A percentile compares a stretch with the other conserved stretches of the same genome.
phyloP scores from a whole-genome alignment of 2,888 invertebrate species.

The Diploptera punctata region DNA sequence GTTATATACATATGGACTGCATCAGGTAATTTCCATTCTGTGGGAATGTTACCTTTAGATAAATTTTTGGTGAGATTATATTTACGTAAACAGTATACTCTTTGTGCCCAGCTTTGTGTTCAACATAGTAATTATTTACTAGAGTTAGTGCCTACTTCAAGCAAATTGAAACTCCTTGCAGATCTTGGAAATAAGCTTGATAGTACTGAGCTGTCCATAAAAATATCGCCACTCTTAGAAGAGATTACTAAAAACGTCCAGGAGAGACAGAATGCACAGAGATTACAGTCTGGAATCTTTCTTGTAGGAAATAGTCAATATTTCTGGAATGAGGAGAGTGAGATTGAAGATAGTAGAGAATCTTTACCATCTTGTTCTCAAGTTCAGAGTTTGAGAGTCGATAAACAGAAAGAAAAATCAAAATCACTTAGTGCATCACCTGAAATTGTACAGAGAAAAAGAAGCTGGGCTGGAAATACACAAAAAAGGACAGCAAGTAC shows the following conservation, averaged over 20 bases:
- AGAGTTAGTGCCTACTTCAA: constrained; percentile 50
- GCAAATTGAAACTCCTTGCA: constrained; percentile 37
- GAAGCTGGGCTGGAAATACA: not conserved
- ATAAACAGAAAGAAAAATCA: constrained; percentile 32
- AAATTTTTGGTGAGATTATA: constrained; percentile 67
- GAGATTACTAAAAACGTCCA: constrained; percentile 54
- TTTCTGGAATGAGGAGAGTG: constrained; percentile 24
- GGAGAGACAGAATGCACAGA: constrained; percentile 56
- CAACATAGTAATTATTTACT: constrained; percentile 62
- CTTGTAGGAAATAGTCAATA: constrained; percentile 57
- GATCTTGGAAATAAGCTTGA: constrained; percentile 36
- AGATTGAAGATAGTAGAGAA: constrained; percentile 21
- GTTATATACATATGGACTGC: constrained; percentile 69
- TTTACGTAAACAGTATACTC: constrained; percentile 63
- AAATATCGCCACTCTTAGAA: constrained; percentile 55
- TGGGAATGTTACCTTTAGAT: constrained; percentile 66
- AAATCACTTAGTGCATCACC: constrained; percentile 28
- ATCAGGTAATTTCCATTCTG: constrained; percentile 63
- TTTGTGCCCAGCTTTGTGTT: constrained; percentile 67
- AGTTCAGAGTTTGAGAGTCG: not conserved
- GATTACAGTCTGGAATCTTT: constrained; percentile 64
- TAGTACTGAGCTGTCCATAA: constrained; percentile 45
- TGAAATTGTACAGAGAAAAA: constrained; percentile 15
- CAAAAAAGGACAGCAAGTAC: constrained; percentile 22
- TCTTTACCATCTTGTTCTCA: not conserved